Evolutionary conservation across 2,888 invertebrate species (phyloP).

Genomic region (Agapostemon virescens): DNA sequence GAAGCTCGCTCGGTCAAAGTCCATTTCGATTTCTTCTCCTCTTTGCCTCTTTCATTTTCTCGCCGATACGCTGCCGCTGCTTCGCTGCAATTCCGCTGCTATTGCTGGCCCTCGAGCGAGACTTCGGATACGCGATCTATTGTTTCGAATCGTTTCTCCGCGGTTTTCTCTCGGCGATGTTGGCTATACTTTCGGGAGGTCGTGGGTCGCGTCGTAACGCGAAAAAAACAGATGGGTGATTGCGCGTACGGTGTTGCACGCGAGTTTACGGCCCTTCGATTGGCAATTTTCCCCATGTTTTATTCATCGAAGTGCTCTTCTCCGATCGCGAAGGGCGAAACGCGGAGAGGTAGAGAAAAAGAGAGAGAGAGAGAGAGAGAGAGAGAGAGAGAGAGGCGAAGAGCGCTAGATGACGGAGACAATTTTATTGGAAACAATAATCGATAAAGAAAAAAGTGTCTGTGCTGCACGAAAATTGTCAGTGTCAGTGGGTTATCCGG

Average conservation of each 20-base stretch:
- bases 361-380: neutral
- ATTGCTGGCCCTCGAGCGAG: neutral
- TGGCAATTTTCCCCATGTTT: neutral
- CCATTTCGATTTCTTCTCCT: constrained; percentile 11
- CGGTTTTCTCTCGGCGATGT: neutral
- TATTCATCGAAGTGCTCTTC: neutral
- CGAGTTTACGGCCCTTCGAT: neutral
- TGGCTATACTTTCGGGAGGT: neutral
- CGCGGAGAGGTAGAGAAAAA: neutral
- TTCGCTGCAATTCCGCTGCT: neutral
- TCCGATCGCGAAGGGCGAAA: neutral
- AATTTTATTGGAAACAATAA: constrained; percentile 33
- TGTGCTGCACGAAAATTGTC: constrained; percentile 54
- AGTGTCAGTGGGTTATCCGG: constrained; percentile 70
- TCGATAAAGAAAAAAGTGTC: constrained; percentile 35
- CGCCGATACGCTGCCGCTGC: neutral
- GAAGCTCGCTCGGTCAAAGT: constrained; percentile 8
- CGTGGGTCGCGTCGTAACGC: neutral
- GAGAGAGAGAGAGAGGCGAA: neutral
- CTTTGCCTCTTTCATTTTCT: constrained; percentile 4
- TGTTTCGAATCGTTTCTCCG: constrained; percentile 8
- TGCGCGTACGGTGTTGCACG: neutral
- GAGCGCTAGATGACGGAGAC: neutral
- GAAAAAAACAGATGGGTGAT: neutral
- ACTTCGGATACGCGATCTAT: neutral